phyloP scores from a whole-genome alignment of 2,113 vertebrate genomes.

The Orientallactaga bullata region DNA sequence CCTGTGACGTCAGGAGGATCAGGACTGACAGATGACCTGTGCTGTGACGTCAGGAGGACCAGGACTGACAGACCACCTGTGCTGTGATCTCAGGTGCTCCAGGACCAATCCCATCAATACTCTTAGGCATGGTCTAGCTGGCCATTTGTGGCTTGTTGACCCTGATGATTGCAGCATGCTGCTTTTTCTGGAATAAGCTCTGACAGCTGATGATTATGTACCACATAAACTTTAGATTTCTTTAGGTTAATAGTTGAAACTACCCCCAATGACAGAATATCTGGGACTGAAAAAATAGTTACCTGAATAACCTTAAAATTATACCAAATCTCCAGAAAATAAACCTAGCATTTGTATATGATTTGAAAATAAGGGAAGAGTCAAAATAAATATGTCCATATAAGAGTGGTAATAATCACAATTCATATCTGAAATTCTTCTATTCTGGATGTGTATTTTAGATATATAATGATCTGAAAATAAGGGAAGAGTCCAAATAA shows the following conservation, averaged over 20 bases:
- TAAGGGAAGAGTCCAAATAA: not conserved
- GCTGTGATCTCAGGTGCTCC: too few species aligned
- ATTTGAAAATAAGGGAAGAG: too few species aligned
- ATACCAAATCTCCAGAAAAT: not conserved
- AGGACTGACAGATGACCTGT: not conserved
- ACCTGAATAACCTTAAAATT: not conserved
- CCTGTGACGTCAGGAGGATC: not conserved
- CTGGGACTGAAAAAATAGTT: not conserved
- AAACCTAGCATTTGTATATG: not conserved
- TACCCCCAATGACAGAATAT: not conserved
- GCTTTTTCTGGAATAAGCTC: not conserved
- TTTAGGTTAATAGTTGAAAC: not conserved
- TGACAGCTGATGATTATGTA: not conserved
- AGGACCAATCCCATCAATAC: accelerated
- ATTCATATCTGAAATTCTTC: too few species aligned
- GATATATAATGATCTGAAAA: too few species aligned
- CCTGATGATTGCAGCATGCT: not conserved
- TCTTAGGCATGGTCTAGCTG: not conserved
- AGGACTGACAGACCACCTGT: not conserved
- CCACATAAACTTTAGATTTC: not conserved
- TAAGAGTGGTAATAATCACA: too few species aligned
- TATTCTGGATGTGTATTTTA: too few species aligned
- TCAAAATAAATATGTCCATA: too few species aligned
- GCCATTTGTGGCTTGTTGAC: not conserved
- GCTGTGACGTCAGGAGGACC: not conserved